A percentile compares a stretch with the other conserved stretches of the same genome.
Conservation (phyloP, 2,797 vertebrate genomes). For the Hemibagrus guttatus region DNA sequence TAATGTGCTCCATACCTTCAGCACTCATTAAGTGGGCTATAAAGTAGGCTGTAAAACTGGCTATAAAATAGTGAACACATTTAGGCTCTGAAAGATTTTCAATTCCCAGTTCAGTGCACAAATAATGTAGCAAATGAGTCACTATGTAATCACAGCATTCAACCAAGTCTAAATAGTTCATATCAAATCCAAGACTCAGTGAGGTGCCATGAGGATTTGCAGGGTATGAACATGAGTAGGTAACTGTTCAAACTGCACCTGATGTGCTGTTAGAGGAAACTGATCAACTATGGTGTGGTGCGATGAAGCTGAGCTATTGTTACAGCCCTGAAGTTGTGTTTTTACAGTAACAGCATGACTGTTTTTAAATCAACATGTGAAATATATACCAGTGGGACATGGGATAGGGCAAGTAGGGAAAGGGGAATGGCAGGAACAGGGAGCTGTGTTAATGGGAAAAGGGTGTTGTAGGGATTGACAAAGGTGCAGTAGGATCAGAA, state of each 20-base stretch:
- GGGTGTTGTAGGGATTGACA: too few relatives aligned
- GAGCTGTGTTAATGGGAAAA: neutral
- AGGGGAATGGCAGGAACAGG: neutral
- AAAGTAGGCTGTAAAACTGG: slow-evolving; percentile 2
- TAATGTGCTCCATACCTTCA: neutral
- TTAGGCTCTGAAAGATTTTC: neutral
- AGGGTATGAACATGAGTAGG: neutral
- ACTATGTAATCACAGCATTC: neutral
- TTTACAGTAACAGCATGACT: neutral
- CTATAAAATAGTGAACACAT: slow-evolving; percentile 14
- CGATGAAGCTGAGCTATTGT: neutral
- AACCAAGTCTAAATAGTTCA: neutral
- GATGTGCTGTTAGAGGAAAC: neutral
- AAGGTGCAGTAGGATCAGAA: neutral
- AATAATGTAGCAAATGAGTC: slow-evolving; percentile 9
- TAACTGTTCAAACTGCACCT: neutral
- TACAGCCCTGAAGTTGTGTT: neutral
- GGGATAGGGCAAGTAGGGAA: neutral
- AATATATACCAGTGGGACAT: neutral
- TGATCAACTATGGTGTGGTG: neutral
- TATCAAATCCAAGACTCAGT: neutral
- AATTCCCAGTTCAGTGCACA: slow-evolving; percentile 1
- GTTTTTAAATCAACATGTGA: neutral
- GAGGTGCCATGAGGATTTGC: neutral
- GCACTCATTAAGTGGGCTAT: slow-evolving; percentile 9